A percentile compares a stretch with the other conserved stretches of the same genome.
Evolutionary conservation across 1,140 invertebrate genomes (phyloP).

Genomic region (Pantala flavescens): DNA sequence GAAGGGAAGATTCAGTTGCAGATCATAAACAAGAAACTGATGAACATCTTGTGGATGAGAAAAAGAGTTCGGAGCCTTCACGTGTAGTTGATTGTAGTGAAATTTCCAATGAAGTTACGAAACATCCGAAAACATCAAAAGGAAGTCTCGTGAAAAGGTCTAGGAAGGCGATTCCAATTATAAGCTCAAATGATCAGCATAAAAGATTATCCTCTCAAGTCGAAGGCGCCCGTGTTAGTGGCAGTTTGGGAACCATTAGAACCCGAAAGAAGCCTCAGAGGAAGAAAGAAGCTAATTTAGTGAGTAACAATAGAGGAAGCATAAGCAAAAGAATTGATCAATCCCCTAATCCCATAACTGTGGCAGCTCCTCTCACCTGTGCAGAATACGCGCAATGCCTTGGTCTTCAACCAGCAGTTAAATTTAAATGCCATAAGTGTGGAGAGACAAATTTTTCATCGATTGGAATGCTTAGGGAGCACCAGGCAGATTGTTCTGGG

Average conservation of each 20-base stretch:
- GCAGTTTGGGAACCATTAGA: neutral
- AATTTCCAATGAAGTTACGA: neutral
- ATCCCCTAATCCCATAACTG: neutral
- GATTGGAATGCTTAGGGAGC: neutral
- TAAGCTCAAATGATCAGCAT: neutral
- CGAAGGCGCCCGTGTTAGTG: neutral
- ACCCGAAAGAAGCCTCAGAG: neutral
- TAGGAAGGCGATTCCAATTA: neutral
- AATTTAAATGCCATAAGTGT: conserved; percentile 8
- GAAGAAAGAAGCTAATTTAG: neutral
- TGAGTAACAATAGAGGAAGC: neutral
- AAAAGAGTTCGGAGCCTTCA: no score
- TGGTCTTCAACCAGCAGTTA: neutral
- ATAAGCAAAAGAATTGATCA: neutral
- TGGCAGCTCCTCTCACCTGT: neutral
- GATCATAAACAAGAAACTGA: no score
- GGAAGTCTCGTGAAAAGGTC: neutral
- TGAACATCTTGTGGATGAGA: no score
- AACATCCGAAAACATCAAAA: neutral
- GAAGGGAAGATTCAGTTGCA: no score
- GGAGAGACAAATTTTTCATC: neutral
- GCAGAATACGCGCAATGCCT: neutral
- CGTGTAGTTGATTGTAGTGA: neutral
- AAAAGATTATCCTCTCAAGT: neutral
- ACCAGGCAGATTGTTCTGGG: neutral